Evolutionary conservation across 2,888 invertebrate species (phyloP).

Genomic region (Catocala fraxini): DNA sequence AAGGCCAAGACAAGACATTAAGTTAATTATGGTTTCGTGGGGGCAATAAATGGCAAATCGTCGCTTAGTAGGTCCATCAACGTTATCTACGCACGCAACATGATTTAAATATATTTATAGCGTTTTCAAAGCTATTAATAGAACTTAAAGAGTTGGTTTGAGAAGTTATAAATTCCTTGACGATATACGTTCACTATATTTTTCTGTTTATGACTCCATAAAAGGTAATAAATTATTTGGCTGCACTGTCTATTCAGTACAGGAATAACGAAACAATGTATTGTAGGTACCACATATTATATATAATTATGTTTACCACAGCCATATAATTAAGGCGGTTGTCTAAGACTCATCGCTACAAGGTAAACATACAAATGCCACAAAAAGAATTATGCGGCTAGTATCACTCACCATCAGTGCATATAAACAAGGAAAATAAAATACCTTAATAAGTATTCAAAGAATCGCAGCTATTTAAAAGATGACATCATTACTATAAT

Average conservation of each 20-base stretch:
- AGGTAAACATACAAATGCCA: not conserved
- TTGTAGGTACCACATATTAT: too few relatives aligned
- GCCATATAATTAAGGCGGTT: too few relatives aligned
- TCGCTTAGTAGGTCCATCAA: constrained; percentile 2
- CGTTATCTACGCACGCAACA: constrained; percentile 15
- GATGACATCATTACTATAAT: constrained; percentile 5
- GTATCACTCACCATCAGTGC: not conserved
- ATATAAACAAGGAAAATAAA: constrained; percentile 14
- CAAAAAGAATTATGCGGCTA: too few relatives aligned
- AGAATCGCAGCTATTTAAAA: not conserved
- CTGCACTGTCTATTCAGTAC: too few relatives aligned
- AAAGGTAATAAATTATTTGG: too few relatives aligned
- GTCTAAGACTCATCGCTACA: not conserved
- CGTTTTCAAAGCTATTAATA: not conserved
- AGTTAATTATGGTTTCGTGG: constrained; percentile 41
- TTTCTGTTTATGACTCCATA: too few relatives aligned
- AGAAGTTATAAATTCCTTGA: too few relatives aligned
- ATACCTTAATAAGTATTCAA: constrained; percentile 3
- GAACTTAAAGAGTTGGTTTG: too few relatives aligned
- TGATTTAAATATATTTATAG: constrained; percentile 7
- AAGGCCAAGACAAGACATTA: constrained; percentile 64
- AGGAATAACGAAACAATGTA: too few relatives aligned
- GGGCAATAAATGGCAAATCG: constrained; percentile 32
- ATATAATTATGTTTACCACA: too few relatives aligned
- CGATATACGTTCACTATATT: too few relatives aligned